These are phyloP conservation scores for Pterostichus niger DNA, from an alignment of 2,888 invertebrate genomes.

Conservation along the genomic window DNA sequence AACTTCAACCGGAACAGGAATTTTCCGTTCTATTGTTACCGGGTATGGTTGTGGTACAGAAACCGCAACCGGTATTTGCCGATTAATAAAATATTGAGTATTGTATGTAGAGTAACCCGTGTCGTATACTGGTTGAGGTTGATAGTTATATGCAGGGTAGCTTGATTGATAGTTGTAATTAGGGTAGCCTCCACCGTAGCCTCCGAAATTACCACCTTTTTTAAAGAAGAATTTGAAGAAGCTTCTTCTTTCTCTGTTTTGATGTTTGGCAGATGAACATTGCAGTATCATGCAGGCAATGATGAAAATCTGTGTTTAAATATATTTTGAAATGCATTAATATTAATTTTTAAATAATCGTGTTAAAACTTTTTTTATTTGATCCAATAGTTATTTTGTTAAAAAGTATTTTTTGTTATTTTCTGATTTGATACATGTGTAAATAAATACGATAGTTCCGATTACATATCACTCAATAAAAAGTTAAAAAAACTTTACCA, in stretches of 20 bases:
- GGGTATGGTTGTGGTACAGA: slow-evolving; percentile 64
- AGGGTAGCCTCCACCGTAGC: slow-evolving; percentile 13
- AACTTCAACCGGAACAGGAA: slow-evolving; percentile 63
- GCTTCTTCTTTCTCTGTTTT: slow-evolving; percentile 18
- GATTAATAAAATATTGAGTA: slow-evolving; percentile 9
- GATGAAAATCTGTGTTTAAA: background rate
- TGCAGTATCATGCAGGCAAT: background rate
- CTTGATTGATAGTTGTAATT: background rate
- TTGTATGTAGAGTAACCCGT: background rate
- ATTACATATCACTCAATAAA: no score
- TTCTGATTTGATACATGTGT: no score
- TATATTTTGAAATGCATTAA: background rate
- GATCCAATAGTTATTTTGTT: background rate
- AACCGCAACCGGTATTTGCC: slow-evolving; percentile 63
- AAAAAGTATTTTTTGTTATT: no score
- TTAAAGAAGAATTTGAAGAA: slow-evolving; percentile 21
- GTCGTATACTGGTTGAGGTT: slow-evolving; percentile 18
- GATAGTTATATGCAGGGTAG: slow-evolving; percentile 19
- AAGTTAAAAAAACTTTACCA: no score
- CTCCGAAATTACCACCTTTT: slow-evolving; percentile 19
- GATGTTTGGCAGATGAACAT: background rate
- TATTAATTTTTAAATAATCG: no score
- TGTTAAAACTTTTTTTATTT: background rate
- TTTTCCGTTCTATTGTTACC: slow-evolving; percentile 57
- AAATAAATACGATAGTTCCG: no score